Evolutionary conservation across 2,797 vertebrate species (phyloP), one percentile per base, ranked within the genome.

Genomic region (Mycteria americana): DNA sequence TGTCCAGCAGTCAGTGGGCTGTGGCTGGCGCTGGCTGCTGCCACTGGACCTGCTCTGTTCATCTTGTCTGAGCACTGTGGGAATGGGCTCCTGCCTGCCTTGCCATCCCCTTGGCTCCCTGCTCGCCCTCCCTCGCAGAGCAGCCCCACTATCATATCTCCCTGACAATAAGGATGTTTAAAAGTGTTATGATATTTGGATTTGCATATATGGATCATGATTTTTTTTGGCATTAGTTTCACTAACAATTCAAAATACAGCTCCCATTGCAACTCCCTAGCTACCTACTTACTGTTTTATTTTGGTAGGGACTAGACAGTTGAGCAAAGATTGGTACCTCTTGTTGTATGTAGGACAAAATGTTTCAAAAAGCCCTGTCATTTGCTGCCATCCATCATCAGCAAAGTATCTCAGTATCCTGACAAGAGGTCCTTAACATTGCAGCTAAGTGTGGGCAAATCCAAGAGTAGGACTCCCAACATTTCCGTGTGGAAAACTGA

Each of bases 81-180:
- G 41, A 87, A 75, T 14, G 3, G 5, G 30, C 8, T 60, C 17
- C 56, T 59, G 25, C 19, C 25, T 33, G 21, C 31, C 31, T 76
- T 76, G n/a, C 53, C 11, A 9, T 35, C 7, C 25, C 4, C 24
- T 63, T 4, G 7, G 19, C 15, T 68, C 10, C 16, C 25, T 33
- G 28, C 39, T 35, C 0, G 0, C 17, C 17, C 37, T 69, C 24
- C 27, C 18, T n/a, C 2, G 1, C 28, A 77, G 31, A 50, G 14
- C 35, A 50, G 18, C 13, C 23, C 4, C 23, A 6, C 18, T 51
- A 4, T 16, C 13, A 1, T 50, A 18, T 67, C 8, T 75, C 14
- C 46, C 28, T 51, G 9, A 24, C 17, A 19, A 4, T 10, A 21
- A 10, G 9, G 23, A n/a, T 22, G 8, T 30, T 15, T n/a, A 23